A percentile compares a stretch with the other conserved stretches of the same genome.
Evolutionary conservation across 2,797 vertebrate genomes (phyloP).

Genomic region (Salmo trutta): DNA sequence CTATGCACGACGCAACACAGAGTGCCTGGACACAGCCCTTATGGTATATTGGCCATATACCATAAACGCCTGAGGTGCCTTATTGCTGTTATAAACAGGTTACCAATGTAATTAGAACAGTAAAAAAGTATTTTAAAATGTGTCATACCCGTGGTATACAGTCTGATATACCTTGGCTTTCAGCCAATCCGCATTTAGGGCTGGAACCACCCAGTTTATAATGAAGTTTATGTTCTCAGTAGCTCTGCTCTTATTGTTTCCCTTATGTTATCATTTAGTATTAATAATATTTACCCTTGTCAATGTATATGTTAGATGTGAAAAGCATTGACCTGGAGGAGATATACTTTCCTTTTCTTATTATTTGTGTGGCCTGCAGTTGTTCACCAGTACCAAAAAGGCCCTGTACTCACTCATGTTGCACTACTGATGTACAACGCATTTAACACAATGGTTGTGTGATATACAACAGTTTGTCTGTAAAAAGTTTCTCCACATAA

Average conservation of each 20-base stretch:
- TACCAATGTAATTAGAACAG: too few relatives aligned
- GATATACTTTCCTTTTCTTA: conserved; percentile 60
- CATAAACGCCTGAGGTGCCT: too few relatives aligned
- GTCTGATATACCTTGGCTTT: too few relatives aligned
- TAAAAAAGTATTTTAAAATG: too few relatives aligned
- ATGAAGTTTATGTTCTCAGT: conserved; percentile 63
- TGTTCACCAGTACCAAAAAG: conserved; percentile 2
- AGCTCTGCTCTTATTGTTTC: conserved; percentile 64
- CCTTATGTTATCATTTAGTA: conserved; percentile 51
- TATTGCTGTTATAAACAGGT: too few relatives aligned
- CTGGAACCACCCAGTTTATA: conserved; percentile 44
- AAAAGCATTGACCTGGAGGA: conserved; percentile 56
- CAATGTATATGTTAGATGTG: conserved; percentile 65
- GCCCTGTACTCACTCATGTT: neutral
- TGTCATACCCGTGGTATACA: too few relatives aligned
- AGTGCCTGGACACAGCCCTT: too few relatives aligned
- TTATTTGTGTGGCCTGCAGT: conserved; percentile 37
- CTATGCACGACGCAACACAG: too few relatives aligned
- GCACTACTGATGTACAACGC: conserved; percentile 46
- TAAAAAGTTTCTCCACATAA: neutral
- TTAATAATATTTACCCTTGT: conserved; percentile 62
- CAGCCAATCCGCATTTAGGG: too few relatives aligned
- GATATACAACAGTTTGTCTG: conserved; percentile 15
- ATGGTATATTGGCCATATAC: too few relatives aligned
- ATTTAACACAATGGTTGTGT: conserved; percentile 12